Evolutionary conservation across 2,113 vertebrate genomes (phyloP), one percentile per base, ranked within the genome.

Genomic region (Hyperopisus bebe): DNA sequence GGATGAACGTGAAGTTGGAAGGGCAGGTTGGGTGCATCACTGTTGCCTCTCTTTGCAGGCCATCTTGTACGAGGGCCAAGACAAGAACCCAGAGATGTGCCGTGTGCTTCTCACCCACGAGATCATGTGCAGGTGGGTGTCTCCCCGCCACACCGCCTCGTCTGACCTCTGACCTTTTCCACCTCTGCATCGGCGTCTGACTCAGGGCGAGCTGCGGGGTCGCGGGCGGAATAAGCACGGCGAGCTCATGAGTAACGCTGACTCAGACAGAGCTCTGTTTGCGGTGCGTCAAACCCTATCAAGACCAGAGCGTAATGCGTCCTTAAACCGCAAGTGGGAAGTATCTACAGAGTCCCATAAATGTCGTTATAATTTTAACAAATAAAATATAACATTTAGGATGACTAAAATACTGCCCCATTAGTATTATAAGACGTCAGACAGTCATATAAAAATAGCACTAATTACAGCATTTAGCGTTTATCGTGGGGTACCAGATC

Each of bases 71-170:
- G 98, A 99, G 89, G 98, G 98, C 7, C 98, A 99, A 70, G 98
- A 99, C 96, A 99, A 99, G 94, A 99, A 98, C 94, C 98, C 98
- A 0, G 98, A 99, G 95, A 99, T 99, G 98, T 99, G 98, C 62
- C 97, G 98, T 0, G 98, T 99, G 88, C 96, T 99, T 10, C 98
- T 98, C 90, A 99, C 98, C 48, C 97, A 98, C 2, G 97, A 98
- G 95, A 98, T 97, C 94, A 98, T 98, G 97, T 98, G 97, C 97
- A 98, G 97, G 97, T 98, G 89, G 94, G 95, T 87, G 55, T 84
- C 55, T 17, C 55, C 10, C n/a, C 46, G 44, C 70, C 9, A 17
- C 70, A 5, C 35, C 35, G 5, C 74, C n/a, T 27, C 27, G 6
- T 3, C 13, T 80, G 74, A 80, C 74, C 44, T 46, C 42, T 47